A percentile compares a stretch with the other conserved stretches of the same genome.
Conservation (phyloP, 2,113 vertebrate genomes). For the Tetrao urogallus region DNA sequence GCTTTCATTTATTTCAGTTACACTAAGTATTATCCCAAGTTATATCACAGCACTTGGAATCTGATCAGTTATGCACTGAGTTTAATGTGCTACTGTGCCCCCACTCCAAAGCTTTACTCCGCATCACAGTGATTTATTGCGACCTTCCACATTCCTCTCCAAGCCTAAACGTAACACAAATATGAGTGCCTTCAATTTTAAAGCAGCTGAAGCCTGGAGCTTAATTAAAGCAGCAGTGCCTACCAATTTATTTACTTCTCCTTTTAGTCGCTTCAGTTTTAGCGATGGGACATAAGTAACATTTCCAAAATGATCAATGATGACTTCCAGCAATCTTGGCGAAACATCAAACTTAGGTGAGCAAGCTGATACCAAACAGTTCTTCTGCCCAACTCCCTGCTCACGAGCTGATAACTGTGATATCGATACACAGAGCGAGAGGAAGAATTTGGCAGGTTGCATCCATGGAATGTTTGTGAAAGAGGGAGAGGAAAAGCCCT, state of each 20-base stretch:
- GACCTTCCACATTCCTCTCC: not conserved
- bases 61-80: not conserved
- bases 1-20: not conserved
- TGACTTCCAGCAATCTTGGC: not conserved
- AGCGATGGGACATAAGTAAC: not conserved
- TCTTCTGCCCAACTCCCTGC: not conserved
- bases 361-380: not conserved
- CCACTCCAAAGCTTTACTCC: not conserved
- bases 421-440: not conserved
- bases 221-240: not conserved
- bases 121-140: not conserved
- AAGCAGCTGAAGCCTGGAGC: not conserved
- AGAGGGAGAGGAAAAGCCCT: accelerated
- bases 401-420: not conserved
- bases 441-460: not conserved
- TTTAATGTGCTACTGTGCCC: not conserved
- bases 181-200: not conserved
- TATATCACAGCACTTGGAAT: no score
- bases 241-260: not conserved
- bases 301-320: not conserved
- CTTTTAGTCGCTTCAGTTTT: not conserved
- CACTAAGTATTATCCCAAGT: no score
- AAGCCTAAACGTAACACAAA: not conserved
- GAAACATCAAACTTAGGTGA: not conserved
- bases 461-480: not conserved